phyloP scores from a whole-genome alignment of 2,888 invertebrate species.

The Helobdella robusta region DNA sequence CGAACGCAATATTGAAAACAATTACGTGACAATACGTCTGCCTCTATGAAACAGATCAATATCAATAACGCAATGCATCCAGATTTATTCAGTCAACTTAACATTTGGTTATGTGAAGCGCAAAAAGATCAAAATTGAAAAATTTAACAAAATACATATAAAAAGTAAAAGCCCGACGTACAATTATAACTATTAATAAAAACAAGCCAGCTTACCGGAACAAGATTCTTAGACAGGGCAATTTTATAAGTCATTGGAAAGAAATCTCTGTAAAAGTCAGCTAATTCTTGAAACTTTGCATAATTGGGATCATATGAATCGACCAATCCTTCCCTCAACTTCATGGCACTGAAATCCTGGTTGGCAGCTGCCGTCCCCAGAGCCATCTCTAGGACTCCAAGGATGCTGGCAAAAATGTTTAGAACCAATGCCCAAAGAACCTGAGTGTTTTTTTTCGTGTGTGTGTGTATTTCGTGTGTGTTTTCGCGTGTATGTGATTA shows the following conservation, averaged over 20 bases:
- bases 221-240: not conserved
- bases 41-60: too few species aligned
- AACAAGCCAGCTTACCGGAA: not conserved
- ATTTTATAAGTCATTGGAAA: slow-evolving; percentile 14
- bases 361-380: slow-evolving; percentile 14
- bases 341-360: slow-evolving; percentile 17
- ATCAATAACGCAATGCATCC: too few species aligned
- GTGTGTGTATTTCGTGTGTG: too few species aligned
- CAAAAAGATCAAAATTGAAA: too few species aligned
- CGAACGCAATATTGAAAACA: too few species aligned
- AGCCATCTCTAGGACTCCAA: slow-evolving; percentile 13
- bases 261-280: not conserved
- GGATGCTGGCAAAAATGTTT: slow-evolving; percentile 5
- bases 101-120: too few species aligned
- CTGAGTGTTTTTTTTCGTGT: too few species aligned
- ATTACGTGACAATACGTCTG: too few species aligned
- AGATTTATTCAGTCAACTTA: too few species aligned
- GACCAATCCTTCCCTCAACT: not conserved
- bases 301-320: not conserved
- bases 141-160: too few species aligned
- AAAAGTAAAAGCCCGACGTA: too few species aligned
- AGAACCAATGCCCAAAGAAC: slow-evolving; percentile 7
- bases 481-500: too few species aligned
- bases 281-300: not conserved
- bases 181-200: not conserved